These are phyloP conservation scores for Poecilia gillii DNA, from an alignment of 2,797 vertebrate genomes.

Conservation along the genomic window DNA sequence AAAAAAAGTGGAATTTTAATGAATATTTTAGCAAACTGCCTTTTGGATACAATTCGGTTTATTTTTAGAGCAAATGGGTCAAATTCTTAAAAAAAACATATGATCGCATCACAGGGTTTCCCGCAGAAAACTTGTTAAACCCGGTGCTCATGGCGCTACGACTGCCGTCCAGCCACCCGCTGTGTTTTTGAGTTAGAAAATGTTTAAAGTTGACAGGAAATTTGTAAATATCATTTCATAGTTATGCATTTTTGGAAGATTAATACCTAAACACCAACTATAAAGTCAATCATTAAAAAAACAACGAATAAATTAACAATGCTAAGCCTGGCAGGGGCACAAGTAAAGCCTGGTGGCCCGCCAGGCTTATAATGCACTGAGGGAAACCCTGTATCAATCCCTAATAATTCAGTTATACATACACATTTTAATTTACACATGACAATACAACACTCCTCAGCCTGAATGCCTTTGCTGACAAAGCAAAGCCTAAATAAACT, in stretches of 20 bases:
- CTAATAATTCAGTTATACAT: neutral
- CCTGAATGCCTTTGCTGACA: neutral
- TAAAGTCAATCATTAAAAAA: too few species aligned
- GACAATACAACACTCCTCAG: neutral
- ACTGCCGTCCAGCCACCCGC: too few species aligned
- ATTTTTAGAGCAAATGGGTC: neutral
- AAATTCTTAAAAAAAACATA: neutral
- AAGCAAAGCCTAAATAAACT: neutral
- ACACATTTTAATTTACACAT: neutral
- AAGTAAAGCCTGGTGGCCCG: too few species aligned
- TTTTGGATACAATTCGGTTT: neutral
- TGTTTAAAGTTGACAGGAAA: too few species aligned
- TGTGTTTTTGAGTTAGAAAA: too few species aligned
- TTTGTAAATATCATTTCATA: too few species aligned
- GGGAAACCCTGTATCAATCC: neutral
- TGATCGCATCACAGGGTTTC: neutral
- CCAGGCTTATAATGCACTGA: too few species aligned
- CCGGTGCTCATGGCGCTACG: too few species aligned
- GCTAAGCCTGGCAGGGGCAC: too few species aligned
- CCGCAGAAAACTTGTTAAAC: neutral
- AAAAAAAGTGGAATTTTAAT: neutral
- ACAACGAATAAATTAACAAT: too few species aligned
- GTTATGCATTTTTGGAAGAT: too few species aligned
- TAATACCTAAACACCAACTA: too few species aligned
- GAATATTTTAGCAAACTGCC: neutral